Evolutionary conservation across 2,888 invertebrate species (phyloP).

Genomic region (Conistra vaccinii): DNA sequence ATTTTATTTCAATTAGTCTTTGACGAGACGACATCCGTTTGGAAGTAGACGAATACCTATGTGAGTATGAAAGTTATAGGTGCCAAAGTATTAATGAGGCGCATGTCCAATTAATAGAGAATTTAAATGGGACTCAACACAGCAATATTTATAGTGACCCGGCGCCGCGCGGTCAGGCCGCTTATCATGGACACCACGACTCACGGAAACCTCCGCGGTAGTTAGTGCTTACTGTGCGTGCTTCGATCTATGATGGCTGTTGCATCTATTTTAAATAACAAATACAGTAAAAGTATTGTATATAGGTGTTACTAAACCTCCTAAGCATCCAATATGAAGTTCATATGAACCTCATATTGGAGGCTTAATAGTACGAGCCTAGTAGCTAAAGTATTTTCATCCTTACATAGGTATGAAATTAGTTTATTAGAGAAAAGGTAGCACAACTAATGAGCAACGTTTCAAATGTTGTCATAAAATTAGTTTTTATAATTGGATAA

Average conservation of each 20-base stretch:
- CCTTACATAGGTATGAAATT: neutral
- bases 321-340: neutral
- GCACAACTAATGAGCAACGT: constrained; percentile 37
- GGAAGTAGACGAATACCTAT: constrained; percentile 45
- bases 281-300: constrained; percentile 17
- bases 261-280: constrained; percentile 31
- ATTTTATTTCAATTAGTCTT: constrained; percentile 22
- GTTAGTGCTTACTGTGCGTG: constrained; percentile 71
- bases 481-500: constrained; percentile 26
- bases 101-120: constrained; percentile 74
- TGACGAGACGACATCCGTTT: constrained; percentile 20
- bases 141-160: constrained; percentile 82
- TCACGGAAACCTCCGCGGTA: constrained; percentile 72
- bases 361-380: no score
- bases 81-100: constrained; percentile 72
- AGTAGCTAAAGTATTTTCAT: neutral
- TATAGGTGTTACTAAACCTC: neutral
- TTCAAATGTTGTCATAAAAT: constrained; percentile 51
- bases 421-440: constrained; percentile 9
- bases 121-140: constrained; percentile 77
- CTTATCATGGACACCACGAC: constrained; percentile 72
- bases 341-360: no score
- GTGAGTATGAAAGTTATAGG: constrained; percentile 49
- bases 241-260: constrained; percentile 67
- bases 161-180: constrained; percentile 72